Base-by-base conservation (phyloP, 2,888 invertebrate species). In the Brenthis hecate region DNA sequence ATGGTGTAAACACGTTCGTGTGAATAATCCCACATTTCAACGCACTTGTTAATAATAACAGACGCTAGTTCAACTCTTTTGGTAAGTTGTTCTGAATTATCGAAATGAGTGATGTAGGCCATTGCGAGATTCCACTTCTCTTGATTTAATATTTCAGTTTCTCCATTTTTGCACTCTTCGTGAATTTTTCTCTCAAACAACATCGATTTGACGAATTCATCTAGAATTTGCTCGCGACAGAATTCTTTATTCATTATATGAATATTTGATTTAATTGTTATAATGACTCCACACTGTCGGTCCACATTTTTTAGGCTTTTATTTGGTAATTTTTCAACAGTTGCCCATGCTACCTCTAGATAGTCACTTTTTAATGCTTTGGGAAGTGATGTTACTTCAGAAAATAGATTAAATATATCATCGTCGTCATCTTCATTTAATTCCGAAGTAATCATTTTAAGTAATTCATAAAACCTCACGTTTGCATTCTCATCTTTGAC, bases 351-450 rank as follows among this genome's bases (percentile, higher is more conserved):
- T 2, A 72, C 68, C 66, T 80, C 75, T 23, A 82, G 68, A 56
- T 73, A 80, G 50, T 81, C 76, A 1, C 78, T 76, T 65, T 63
- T 68, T 19, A 82, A 75, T 19, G 75, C 57, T 14, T 68, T 19
- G 4, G 83, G 84, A 16, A 85, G 74, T n/a, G 68, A 48, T 56
- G 58, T n/a, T 36, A 54, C 23, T 36, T 14, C 19, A 16, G 71
- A 66, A n/a, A 85, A 63, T 19, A 82, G 70, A 13, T 13, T 2
- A 66, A 82, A 85, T 28, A 87, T 50, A 2, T 80, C 78, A 4
- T 81, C 77, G 43, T 85, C 79, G 66, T 89, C 89, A 47, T 85
- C 80, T 56, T 83, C 74, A 63, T 77, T 64, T 23, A 89, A 51
- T 23, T 76, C 76, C 8, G 74, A 67, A 1, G 85, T 87, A 11